Conservation (phyloP, 2,888 invertebrate species). For the Rhingia rostrata region DNA sequence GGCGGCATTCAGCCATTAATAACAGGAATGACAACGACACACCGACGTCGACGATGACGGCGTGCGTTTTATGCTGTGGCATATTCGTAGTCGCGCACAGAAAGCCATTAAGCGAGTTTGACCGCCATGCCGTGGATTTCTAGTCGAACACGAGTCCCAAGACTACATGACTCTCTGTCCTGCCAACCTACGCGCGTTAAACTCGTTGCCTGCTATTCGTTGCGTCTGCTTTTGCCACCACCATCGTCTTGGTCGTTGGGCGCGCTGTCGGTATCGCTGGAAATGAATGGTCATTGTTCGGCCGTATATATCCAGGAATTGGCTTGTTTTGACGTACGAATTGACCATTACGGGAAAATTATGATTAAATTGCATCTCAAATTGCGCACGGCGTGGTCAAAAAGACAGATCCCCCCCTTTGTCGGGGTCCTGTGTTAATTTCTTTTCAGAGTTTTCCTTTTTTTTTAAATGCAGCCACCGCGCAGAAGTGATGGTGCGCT, state of each 20-base stretch:
- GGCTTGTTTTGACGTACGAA: slow-evolving; percentile 73
- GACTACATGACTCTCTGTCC: slow-evolving; percentile 39
- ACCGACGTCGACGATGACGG: slow-evolving; percentile 12
- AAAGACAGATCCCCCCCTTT: slow-evolving; percentile 2
- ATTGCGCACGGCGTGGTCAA: slow-evolving; percentile 40
- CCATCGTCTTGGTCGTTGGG: slow-evolving; percentile 10
- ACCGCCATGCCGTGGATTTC: slow-evolving; percentile 46
- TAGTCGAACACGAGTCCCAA: slow-evolving; percentile 50
- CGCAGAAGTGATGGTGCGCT: slow-evolving; percentile 35
- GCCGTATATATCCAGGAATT: slow-evolving; percentile 67
- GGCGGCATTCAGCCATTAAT: slow-evolving; percentile 54
- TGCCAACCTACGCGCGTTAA: slow-evolving; percentile 60
- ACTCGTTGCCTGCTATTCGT: slow-evolving; percentile 30
- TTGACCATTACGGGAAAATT: slow-evolving; percentile 72
- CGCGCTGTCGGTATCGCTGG: slow-evolving; percentile 17
- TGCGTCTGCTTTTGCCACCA: slow-evolving; percentile 24
- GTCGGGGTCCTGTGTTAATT: slow-evolving; percentile 2
- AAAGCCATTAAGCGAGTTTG: slow-evolving; percentile 67
- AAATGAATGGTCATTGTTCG: slow-evolving; percentile 63
- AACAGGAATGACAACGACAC: slow-evolving; percentile 32
- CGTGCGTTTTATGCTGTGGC: slow-evolving; percentile 47
- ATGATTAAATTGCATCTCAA: slow-evolving; percentile 72
- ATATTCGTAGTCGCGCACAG: slow-evolving; percentile 61
- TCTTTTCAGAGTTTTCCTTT: slow-evolving; percentile 16
- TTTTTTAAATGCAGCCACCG: neutral